Conservation (phyloP, 1,140 invertebrate genomes). For the Sipha flava region DNA sequence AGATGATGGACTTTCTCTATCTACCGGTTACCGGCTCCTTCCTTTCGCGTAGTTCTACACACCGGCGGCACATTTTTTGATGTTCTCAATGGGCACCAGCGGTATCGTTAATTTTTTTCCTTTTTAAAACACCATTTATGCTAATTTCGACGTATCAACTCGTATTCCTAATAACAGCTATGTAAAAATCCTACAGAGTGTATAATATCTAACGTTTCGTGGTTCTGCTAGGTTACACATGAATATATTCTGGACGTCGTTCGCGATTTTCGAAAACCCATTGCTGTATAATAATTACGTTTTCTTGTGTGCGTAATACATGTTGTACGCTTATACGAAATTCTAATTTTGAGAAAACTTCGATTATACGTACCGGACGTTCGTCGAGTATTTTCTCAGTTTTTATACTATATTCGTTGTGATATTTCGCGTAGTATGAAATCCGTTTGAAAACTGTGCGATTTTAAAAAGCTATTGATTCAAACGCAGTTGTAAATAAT, state of each 20-base stretch:
- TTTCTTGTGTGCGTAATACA: too few species aligned
- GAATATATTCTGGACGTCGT: not conserved
- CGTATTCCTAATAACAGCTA: not conserved
- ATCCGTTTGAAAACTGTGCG: too few species aligned
- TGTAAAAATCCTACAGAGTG: not conserved
- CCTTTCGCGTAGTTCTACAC: not conserved
- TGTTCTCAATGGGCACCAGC: not conserved
- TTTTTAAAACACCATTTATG: not conserved
- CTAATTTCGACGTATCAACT: not conserved
- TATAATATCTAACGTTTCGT: not conserved
- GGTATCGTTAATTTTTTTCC: not conserved
- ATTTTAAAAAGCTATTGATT: too few species aligned
- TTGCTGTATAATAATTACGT: too few species aligned
- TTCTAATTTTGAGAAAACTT: too few species aligned
- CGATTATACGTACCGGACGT: too few species aligned
- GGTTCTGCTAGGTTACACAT: not conserved
- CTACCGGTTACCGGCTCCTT: not conserved
- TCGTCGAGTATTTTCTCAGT: too few species aligned
- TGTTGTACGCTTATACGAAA: too few species aligned
- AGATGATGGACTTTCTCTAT: constrained; percentile 28
- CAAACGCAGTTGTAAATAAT: too few species aligned
- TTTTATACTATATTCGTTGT: too few species aligned
- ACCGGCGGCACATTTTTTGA: not conserved
- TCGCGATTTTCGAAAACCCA: not conserved
- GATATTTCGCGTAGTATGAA: too few species aligned